These are phyloP conservation scores for Ichneumon xanthorius DNA, from an alignment of 2,888 invertebrate species.

Conservation along the genomic window DNA sequence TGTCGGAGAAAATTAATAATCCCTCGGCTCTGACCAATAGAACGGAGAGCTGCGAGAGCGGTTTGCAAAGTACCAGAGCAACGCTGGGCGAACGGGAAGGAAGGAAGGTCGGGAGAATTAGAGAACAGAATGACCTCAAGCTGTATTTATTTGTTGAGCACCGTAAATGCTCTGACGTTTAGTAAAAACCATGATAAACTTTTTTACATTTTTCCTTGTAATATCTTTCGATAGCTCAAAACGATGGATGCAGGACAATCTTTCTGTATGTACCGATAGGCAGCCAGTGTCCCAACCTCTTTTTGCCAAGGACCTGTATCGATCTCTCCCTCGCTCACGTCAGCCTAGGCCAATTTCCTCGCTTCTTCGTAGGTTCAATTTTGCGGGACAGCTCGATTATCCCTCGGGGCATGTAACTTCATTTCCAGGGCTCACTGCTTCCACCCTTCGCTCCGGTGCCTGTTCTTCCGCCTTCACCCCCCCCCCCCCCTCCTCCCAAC, in stretches of 20 bases:
- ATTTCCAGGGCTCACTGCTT: conserved; percentile 69
- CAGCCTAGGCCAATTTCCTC: conserved; percentile 69
- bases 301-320: conserved; percentile 51
- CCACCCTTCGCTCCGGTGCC: conserved; percentile 18
- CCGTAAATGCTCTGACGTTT: conserved; percentile 21
- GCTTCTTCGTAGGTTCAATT: conserved; percentile 73
- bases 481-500: neutral
- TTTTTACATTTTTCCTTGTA: conserved; percentile 20
- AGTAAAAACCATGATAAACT: conserved; percentile 15
- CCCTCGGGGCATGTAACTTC: conserved; percentile 72
- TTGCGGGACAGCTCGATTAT: conserved; percentile 74
- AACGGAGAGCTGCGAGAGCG: conserved; percentile 53
- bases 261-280: conserved; percentile 4
- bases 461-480: conserved; percentile 30
- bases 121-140: conserved; percentile 43
- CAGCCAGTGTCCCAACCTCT: neutral
- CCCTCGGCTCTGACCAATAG: conserved; percentile 45
- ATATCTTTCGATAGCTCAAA: conserved; percentile 29
- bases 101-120: conserved; percentile 14
- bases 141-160: conserved; percentile 45
- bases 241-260: conserved; percentile 13
- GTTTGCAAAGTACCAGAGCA: conserved; percentile 54
- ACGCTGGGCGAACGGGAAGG: conserved; percentile 6
- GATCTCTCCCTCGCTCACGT: conserved; percentile 52
- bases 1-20: conserved; percentile 69